Evolutionary conservation across 2,797 vertebrate species (phyloP).

Genomic region (Lepidocolaptes lacrymiger): DNA sequence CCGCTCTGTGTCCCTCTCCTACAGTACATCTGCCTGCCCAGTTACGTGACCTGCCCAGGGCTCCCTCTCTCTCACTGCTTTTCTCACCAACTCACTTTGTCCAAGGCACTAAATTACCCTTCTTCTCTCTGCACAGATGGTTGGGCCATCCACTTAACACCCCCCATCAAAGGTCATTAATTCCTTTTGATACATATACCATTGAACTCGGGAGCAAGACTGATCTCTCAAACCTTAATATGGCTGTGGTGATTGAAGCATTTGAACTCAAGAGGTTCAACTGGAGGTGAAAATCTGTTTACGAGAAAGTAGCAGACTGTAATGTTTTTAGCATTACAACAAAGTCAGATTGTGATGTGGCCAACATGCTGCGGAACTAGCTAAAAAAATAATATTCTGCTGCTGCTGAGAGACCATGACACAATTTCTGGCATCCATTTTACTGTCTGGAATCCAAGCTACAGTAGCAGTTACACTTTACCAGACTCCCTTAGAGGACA

Average conservation of each 20-base stretch:
- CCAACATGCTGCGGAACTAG: background rate
- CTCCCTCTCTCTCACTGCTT: background rate
- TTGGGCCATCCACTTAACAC: background rate
- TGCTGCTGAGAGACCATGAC: conserved; percentile 39
- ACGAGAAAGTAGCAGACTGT: background rate
- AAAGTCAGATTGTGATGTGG: conserved; percentile 2
- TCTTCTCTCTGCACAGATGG: background rate
- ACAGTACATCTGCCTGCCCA: background rate
- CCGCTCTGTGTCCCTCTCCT: background rate
- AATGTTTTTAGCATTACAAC: conserved; percentile 33
- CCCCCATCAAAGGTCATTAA: background rate
- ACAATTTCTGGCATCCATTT: conserved; percentile 51
- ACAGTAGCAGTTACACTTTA: conserved; percentile 48
- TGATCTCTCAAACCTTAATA: background rate
- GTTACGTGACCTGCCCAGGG: accelerated
- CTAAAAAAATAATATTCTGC: background rate
- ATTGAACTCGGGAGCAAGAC: background rate
- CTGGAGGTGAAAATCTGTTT: conserved; percentile 39
- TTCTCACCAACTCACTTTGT: background rate
- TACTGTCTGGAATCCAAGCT: background rate
- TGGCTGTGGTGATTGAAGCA: background rate
- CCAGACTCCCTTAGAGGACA: conserved; percentile 14
- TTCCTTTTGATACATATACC: background rate
- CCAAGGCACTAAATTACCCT: background rate
- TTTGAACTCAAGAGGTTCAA: background rate